These are phyloP conservation scores for Lepas anatifera DNA, from an alignment of 2,888 invertebrate genomes.

Conservation along the genomic window DNA sequence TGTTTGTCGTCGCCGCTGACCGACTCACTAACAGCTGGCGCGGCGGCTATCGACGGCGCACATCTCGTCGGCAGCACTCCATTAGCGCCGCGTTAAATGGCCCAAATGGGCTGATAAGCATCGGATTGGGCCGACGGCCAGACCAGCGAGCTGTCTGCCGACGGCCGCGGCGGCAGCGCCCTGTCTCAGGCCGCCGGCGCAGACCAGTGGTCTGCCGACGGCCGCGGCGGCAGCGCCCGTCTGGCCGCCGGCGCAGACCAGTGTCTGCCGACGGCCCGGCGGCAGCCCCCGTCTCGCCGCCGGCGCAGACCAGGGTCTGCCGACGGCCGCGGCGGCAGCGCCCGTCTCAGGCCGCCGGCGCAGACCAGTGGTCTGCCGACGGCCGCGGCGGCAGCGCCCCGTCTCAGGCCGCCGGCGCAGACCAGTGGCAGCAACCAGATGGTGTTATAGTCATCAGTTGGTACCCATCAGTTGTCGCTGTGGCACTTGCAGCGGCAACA, in stretches of 20 bases:
- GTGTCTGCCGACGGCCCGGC: too few relatives aligned
- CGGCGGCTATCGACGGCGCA: not conserved
- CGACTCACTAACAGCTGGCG: not conserved
- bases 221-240: not conserved
- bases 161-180: not conserved
- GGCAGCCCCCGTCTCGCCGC: not conserved
- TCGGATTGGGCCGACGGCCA: not conserved
- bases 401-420: not conserved
- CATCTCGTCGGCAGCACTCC: not conserved
- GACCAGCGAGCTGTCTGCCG: not conserved
- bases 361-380: too few relatives aligned
- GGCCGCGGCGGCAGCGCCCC: too few relatives aligned
- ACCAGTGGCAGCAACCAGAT: not conserved
- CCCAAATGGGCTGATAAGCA: conserved; percentile 4
- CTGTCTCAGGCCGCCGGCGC: not conserved
- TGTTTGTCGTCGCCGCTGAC: not conserved
- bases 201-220: not conserved
- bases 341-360: not conserved
- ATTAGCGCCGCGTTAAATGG: conserved; percentile 12
- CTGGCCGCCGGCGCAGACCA: not conserved
- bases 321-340: not conserved
- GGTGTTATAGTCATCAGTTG: too few relatives aligned
- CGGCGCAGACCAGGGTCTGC: not conserved
- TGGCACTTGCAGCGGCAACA: too few relatives aligned
- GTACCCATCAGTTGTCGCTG: too few relatives aligned